Evolutionary conservation across 2,797 vertebrate genomes (phyloP).

Genomic region (Mionectes olivaceus): DNA sequence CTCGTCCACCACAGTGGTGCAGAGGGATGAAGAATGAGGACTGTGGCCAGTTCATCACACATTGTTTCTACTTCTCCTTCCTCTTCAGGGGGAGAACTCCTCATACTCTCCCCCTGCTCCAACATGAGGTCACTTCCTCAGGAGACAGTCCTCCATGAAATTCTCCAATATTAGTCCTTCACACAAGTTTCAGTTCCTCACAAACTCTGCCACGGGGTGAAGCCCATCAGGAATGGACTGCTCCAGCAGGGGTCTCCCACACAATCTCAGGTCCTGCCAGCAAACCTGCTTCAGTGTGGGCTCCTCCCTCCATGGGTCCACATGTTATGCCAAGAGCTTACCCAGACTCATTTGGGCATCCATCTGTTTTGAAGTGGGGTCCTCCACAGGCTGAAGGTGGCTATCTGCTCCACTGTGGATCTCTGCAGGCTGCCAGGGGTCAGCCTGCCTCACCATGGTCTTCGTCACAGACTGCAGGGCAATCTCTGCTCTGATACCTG

Average conservation of each 20-base stretch:
- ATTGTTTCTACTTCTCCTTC: neutral
- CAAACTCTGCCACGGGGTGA: neutral
- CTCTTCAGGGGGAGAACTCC: neutral
- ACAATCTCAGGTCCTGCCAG: neutral
- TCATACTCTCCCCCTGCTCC: neutral
- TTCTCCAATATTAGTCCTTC: neutral
- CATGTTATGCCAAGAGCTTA: neutral
- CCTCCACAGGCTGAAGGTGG: neutral
- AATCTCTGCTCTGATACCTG: too few species aligned
- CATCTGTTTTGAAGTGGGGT: neutral
- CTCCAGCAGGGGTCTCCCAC: neutral
- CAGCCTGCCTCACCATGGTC: neutral
- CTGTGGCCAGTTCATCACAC: neutral
- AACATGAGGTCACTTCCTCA: neutral
- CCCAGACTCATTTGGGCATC: neutral
- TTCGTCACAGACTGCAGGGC: fast-evolving
- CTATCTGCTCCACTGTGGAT: neutral
- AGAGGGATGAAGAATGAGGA: neutral
- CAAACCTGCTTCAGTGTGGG: neutral
- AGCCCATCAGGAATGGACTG: neutral
- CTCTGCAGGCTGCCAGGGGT: neutral
- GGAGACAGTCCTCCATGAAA: neutral
- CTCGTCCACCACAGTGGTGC: neutral
- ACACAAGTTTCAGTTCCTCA: neutral
- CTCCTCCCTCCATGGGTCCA: neutral